Conservation (phyloP, 2,797 vertebrate species). For the Poeciliopsis turneri region DNA sequence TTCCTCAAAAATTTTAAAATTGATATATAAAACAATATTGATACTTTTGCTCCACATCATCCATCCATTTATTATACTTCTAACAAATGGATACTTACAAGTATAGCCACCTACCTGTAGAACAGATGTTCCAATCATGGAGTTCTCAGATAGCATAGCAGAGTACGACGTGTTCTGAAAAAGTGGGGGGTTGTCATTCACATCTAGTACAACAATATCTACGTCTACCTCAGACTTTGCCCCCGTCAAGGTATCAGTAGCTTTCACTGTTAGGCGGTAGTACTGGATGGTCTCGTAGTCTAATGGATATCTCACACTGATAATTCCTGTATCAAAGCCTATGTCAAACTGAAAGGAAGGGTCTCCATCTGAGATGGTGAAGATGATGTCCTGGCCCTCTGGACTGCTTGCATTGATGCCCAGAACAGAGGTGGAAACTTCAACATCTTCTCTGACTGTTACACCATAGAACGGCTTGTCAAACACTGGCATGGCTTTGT, state of each 20-base stretch:
- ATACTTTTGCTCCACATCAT: not conserved
- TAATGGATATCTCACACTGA: constrained; percentile 87
- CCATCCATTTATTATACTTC: constrained; percentile 5
- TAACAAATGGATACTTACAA: no score
- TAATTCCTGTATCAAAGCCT: constrained; percentile 91
- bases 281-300: constrained; percentile 91
- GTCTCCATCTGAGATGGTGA: constrained; percentile 91
- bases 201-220: constrained; percentile 90
- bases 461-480: constrained; percentile 95
- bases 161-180: constrained; percentile 86
- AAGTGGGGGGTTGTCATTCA: constrained; percentile 92
- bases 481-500: constrained; percentile 96
- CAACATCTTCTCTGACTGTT: constrained; percentile 88
- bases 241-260: constrained; percentile 90
- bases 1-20: not conserved
- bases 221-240: constrained; percentile 92
- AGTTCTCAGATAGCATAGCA: constrained; percentile 87
- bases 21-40: not conserved
- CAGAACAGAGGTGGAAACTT: constrained; percentile 86
- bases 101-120: constrained; percentile 69
- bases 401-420: constrained; percentile 91
- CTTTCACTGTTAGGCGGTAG: constrained; percentile 89
- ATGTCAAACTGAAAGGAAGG: constrained; percentile 90
- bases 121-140: constrained; percentile 87
- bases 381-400: constrained; percentile 90